Evolutionary conservation across 1,140 invertebrate genomes (phyloP).

Genomic region (Hestina assimilis): DNA sequence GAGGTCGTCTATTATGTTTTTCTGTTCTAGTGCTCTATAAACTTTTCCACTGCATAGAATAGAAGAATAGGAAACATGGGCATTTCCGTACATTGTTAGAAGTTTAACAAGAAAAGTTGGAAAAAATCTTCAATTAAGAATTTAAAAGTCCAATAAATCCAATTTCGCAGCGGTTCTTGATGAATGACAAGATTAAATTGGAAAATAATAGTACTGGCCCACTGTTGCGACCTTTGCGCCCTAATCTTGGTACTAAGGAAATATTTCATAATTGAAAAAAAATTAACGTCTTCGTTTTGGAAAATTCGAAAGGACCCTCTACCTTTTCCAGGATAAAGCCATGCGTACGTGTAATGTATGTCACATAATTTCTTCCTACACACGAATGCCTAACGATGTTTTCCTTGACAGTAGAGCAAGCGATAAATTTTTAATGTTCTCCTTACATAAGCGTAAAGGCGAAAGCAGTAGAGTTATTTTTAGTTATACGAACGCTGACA

Average conservation of each 20-base stretch:
- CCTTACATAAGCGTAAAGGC: conserved; percentile 18
- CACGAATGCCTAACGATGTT: conserved; percentile 11
- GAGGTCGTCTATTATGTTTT: conserved; percentile 2
- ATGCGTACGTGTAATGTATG: neutral
- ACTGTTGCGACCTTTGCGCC: too few relatives aligned
- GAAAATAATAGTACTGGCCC: too few relatives aligned
- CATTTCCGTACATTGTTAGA: neutral
- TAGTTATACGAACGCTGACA: conserved; percentile 16
- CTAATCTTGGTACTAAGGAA: too few relatives aligned
- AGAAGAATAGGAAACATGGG: conserved; percentile 3
- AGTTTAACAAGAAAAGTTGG: conserved; percentile 13
- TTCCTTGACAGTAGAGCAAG: conserved; percentile 14
- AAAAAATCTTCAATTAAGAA: conserved; percentile 9
- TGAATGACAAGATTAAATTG: conserved; percentile 11
- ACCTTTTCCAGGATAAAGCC: too few relatives aligned
- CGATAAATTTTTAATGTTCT: conserved; percentile 28
- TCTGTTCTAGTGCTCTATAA: neutral
- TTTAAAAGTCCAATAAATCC: conserved; percentile 2
- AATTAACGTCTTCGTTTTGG: too few relatives aligned
- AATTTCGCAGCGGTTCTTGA: conserved; percentile 7
- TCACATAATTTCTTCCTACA: conserved; percentile 17
- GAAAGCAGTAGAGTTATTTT: conserved; percentile 16
- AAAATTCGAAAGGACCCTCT: too few relatives aligned
- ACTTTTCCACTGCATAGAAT: neutral
- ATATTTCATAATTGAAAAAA: too few relatives aligned